Evolutionary conservation across 2,797 vertebrate species (phyloP).

Genomic region (Phataginus tetradactyla): DNA sequence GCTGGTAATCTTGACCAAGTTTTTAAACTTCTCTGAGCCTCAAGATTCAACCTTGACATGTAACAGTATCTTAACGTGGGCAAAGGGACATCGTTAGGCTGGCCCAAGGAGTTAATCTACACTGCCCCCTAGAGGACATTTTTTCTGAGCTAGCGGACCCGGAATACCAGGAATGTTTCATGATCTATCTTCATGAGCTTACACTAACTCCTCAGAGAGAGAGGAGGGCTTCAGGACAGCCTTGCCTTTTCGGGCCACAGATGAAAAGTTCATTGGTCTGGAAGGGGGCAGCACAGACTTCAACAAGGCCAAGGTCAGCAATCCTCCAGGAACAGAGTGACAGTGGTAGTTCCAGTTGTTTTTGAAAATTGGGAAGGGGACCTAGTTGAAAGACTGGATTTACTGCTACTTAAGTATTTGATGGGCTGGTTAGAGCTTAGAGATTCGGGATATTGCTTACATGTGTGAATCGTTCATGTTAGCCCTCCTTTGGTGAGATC

Average conservation of each 20-base stretch:
- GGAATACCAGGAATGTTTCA: not conserved
- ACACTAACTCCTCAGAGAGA: not conserved
- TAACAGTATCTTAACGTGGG: not conserved
- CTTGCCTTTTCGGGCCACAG: not conserved
- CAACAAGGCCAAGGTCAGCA: not conserved
- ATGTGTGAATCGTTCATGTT: not conserved
- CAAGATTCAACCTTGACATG: not conserved
- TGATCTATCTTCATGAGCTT: slow-evolving; percentile 19
- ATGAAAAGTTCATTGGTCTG: not conserved
- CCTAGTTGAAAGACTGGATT: not conserved
- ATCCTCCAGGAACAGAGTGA: not conserved
- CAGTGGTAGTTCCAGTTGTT: not conserved
- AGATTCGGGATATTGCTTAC: not conserved
- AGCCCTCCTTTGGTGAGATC: not conserved
- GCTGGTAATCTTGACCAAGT: not conserved
- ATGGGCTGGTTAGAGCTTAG: not conserved
- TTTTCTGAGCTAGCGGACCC: not conserved
- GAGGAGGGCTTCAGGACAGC: not conserved
- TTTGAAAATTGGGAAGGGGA: not conserved
- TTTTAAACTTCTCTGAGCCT: not conserved
- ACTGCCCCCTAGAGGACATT: slow-evolving; percentile 65
- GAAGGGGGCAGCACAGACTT: not conserved
- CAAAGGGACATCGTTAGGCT: not conserved
- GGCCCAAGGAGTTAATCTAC: not conserved
- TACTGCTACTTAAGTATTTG: not conserved